Percentiles rank a stretch among this genome's conserved stretches.
phyloP scores from a whole-genome alignment of 1,140 invertebrate genomes.

The Rhynchophorus ferrugineus region DNA sequence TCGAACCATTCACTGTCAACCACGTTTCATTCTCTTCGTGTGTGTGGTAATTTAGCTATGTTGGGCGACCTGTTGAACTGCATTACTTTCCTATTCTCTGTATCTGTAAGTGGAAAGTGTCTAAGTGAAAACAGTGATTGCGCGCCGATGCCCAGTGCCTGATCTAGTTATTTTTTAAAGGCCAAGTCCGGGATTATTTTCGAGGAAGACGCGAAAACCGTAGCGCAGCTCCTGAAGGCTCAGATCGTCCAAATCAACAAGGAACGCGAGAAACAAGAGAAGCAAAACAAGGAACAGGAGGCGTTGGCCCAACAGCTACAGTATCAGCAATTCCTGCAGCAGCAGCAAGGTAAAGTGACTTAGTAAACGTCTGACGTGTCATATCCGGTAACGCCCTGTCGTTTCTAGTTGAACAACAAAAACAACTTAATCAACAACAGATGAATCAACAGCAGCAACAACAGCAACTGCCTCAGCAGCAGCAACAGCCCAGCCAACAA shows the following conservation, averaged over 20 bases:
- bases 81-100: constrained; percentile 4
- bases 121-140: neutral
- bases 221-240: constrained; percentile 79
- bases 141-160: neutral
- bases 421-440: constrained; percentile 15
- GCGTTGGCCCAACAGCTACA: constrained; percentile 50
- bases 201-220: constrained; percentile 83
- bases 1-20: too few relatives aligned
- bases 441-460: constrained; percentile 40
- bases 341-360: constrained; percentile 25
- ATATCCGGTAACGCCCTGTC: neutral
- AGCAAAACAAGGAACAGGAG: constrained; percentile 44
- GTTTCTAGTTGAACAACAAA: constrained; percentile 15
- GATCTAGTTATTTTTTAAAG: constrained; percentile 29
- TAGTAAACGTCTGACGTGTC: too few relatives aligned
- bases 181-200: constrained; percentile 81
- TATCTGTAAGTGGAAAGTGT: constrained; percentile 1
- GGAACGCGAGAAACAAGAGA: constrained; percentile 51
- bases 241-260: constrained; percentile 61
- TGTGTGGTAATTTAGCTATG: too few relatives aligned
- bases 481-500: constrained; percentile 27
- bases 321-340: constrained; percentile 47
- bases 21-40: too few relatives aligned
- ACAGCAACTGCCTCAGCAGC: constrained; percentile 31
- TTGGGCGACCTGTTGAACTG: constrained; percentile 9